Percentiles rank a stretch among this genome's conserved stretches.
These are phyloP conservation scores for Paratrypauchen microcephalus DNA, from an alignment of 2,797 vertebrate genomes.

Conservation along the genomic window DNA sequence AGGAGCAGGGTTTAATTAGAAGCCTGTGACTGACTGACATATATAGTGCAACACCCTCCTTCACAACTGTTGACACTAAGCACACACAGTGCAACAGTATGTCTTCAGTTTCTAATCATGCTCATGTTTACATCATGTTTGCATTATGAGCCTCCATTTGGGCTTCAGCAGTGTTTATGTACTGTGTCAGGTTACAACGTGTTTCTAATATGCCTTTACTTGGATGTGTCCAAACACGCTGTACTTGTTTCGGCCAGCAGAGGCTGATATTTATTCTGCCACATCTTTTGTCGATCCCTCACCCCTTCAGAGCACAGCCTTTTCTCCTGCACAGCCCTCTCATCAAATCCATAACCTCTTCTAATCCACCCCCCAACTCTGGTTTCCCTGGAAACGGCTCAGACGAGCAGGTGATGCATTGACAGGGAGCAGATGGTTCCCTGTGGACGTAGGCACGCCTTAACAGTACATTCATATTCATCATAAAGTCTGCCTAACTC, in stretches of 20 bases:
- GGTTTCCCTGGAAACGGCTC: slow-evolving; percentile 88
- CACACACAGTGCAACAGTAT: slow-evolving; percentile 33
- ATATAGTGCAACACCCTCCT: slow-evolving; percentile 19
- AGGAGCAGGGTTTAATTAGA: slow-evolving; percentile 52
- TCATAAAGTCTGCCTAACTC: slow-evolving; percentile 85
- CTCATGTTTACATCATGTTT: slow-evolving; percentile 1
- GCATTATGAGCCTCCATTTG: background rate
- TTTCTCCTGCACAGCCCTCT: slow-evolving; percentile 60
- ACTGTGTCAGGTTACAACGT: background rate
- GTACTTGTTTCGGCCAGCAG: slow-evolving; percentile 60
- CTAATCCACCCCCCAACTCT: slow-evolving; percentile 77
- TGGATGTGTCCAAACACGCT: background rate
- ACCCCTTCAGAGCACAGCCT: slow-evolving; percentile 34
- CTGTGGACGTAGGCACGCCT: slow-evolving; percentile 89
- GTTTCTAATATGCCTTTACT: background rate
- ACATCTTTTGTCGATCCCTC: slow-evolving; percentile 11
- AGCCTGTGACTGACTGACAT: slow-evolving; percentile 47
- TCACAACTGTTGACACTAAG: slow-evolving; percentile 11
- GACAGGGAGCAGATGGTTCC: slow-evolving; percentile 99
- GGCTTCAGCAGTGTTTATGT: background rate
- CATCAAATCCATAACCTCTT: slow-evolving; percentile 75
- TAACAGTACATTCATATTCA: slow-evolving; percentile 92
- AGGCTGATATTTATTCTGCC: slow-evolving; percentile 64
- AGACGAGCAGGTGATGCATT: slow-evolving; percentile 99
- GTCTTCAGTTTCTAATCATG: slow-evolving; percentile 55